Evolutionary conservation across 2,888 invertebrate genomes (phyloP).

Genomic region (Macrosoma leucophasiata): DNA sequence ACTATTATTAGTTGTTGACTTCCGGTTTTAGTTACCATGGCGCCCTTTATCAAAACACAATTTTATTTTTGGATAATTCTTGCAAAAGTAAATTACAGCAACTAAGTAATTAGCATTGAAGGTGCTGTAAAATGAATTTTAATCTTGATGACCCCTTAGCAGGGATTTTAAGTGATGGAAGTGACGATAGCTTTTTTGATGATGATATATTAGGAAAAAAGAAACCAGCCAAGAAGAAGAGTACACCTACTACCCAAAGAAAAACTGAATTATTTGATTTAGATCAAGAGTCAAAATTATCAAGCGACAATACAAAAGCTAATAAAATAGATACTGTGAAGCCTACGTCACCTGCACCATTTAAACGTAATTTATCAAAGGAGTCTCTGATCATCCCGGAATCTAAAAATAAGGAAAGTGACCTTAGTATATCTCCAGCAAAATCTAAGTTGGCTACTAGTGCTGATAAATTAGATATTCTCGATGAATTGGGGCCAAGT

Average conservation of each 20-base stretch:
- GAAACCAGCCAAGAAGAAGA: slow-evolving; percentile 49
- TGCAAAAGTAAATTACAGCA: no score
- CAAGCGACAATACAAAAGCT: no score
- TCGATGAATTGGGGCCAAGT: slow-evolving; percentile 39
- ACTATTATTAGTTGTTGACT: no score
- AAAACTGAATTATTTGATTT: slow-evolving; percentile 61
- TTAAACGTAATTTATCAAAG: slow-evolving; percentile 42
- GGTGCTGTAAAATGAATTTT: slow-evolving; percentile 72
- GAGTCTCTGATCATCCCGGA: slow-evolving; percentile 45
- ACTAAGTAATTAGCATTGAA: no score
- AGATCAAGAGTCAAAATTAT: slow-evolving; percentile 35
- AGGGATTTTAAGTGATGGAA: slow-evolving; percentile 80
- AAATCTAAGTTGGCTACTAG: slow-evolving; percentile 43
- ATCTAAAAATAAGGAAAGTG: slow-evolving; percentile 32
- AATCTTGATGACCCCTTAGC: slow-evolving; percentile 79
- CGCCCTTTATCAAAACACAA: slow-evolving; percentile 46
- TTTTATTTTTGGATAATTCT: no score
- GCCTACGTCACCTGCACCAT: slow-evolving; percentile 36
- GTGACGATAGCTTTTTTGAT: slow-evolving; percentile 83
- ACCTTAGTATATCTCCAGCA: slow-evolving; percentile 42
- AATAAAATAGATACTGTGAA: slow-evolving; percentile 32
- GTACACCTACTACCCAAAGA: slow-evolving; percentile 43
- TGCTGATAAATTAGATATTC: slow-evolving; percentile 46
- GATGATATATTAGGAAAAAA: slow-evolving; percentile 72
- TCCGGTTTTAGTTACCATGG: slow-evolving; percentile 55